Evolutionary conservation across 1,140 invertebrate species (phyloP), one percentile per base, ranked within the genome.

Genomic region (Helicoverpa armigera): DNA sequence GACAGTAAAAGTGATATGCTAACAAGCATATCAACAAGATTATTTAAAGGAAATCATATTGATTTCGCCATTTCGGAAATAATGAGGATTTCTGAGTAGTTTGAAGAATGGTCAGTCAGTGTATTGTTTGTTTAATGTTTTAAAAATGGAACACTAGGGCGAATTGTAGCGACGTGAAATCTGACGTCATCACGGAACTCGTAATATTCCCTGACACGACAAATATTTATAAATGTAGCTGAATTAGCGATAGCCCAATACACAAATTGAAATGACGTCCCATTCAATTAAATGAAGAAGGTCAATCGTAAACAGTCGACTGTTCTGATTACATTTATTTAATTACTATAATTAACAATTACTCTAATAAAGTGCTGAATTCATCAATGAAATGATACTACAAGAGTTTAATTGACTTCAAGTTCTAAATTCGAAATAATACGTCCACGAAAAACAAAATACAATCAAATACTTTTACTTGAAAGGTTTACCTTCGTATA

Each of bases 401-500:
- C 10, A 13, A 67, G 35, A 54, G 48, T 77, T 54, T 67, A 53
- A 65, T 31, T 54, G 31, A 58, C 48, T 63, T 63, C 53, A 18
- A 61, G 31, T 70, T 79, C 50, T 31, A 7, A 79, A 79, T 79
- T 43, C 35, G 13, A 60, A 69, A 77, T 35, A 18, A 14, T 3
- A 16, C 31, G 16, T 23, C 18, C n/a, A 61, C 18, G 1, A 29
- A 77, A 77, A 77, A 29, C 48, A 58, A 79, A 79, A 70, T 70
- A 70, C 31, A 73, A 86, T 73, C 70, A 82, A 87, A 87, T 81
- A 84, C 61, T 85, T 79, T 78, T 82, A n/a, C 85, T 18, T 56
- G 80, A 83, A 84, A 78, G 78, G 61, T 31, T 86, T 95, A 95
- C 95, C 94, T 95, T 95, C 18, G 95, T 95, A 79, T 95, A 95